phyloP scores from a whole-genome alignment of 2,113 vertebrate genomes.

The Cyanoramphus novaezelandiae region DNA sequence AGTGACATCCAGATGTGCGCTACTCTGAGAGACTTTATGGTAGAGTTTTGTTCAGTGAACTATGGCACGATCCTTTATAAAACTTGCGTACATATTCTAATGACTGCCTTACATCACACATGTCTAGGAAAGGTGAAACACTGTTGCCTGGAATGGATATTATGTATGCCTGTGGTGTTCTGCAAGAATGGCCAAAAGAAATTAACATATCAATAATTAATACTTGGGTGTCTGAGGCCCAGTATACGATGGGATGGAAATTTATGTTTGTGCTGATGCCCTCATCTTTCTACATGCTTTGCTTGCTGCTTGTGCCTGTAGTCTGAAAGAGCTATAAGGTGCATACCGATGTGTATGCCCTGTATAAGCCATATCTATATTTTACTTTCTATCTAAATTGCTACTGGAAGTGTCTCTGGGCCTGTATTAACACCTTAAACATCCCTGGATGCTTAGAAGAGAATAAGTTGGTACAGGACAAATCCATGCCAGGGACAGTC shows the following conservation, averaged over 20 bases:
- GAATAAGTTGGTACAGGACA: neutral
- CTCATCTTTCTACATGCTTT: neutral
- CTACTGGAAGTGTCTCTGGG: neutral
- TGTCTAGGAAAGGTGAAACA: neutral
- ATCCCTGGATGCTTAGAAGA: neutral
- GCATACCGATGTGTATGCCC: neutral
- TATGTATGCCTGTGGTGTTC: neutral
- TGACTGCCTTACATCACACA: neutral
- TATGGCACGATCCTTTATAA: conserved; percentile 2
- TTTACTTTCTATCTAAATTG: neutral
- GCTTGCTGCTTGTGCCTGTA: neutral
- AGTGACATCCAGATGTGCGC: conserved; percentile 19
- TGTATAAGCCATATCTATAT: neutral
- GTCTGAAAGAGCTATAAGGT: neutral
- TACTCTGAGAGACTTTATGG: neutral
- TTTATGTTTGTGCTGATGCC: neutral
- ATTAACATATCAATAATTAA: neutral
- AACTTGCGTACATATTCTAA: neutral
- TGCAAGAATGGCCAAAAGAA: neutral
- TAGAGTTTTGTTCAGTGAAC: conserved; percentile 17
- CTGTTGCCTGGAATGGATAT: neutral
- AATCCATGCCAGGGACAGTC: neutral
- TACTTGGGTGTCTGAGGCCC: neutral
- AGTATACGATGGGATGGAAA: neutral
- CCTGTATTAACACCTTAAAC: neutral